These are phyloP conservation scores for Tautogolabrus adspersus DNA, from an alignment of 2,113 vertebrate species.

Conservation along the genomic window DNA sequence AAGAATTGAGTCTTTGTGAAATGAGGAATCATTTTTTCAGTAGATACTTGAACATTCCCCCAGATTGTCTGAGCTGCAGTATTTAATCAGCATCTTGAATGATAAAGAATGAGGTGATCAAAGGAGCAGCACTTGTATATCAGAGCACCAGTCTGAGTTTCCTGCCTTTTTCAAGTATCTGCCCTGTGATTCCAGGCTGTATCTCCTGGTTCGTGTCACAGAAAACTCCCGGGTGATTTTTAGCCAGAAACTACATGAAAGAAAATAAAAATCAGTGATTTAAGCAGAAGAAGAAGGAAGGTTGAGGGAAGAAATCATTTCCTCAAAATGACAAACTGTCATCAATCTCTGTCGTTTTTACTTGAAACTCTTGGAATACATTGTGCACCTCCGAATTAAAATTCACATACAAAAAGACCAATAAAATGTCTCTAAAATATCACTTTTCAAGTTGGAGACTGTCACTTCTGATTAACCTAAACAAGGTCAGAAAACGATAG, in stretches of 20 bases:
- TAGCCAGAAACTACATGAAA: not conserved
- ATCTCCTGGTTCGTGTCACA: not conserved
- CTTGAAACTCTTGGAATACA: not conserved
- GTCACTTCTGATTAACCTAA: no score
- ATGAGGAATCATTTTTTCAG: slow-evolving; percentile 2
- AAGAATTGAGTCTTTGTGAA: slow-evolving; percentile 1
- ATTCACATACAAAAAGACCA: not conserved
- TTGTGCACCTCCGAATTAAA: not conserved
- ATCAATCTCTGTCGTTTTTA: not conserved
- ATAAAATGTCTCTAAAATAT: no score
- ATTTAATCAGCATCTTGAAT: slow-evolving; percentile 27
- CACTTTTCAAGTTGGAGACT: no score
- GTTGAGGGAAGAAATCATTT: not conserved
- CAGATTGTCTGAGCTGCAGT: slow-evolving; percentile 14
- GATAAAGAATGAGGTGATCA: slow-evolving; percentile 21
- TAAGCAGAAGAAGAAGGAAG: not conserved
- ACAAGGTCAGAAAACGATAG: no score
- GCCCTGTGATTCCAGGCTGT: slow-evolving; percentile 18
- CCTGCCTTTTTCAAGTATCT: not conserved
- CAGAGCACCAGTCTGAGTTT: slow-evolving; percentile 11
- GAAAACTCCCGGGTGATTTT: not conserved
- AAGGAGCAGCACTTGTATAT: slow-evolving; percentile 12
- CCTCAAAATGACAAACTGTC: not conserved
- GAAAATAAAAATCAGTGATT: not conserved
- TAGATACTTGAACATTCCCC: slow-evolving; percentile 9